Evolutionary conservation across 2,797 vertebrate genomes (phyloP).

Genomic region (Manis javanica): DNA sequence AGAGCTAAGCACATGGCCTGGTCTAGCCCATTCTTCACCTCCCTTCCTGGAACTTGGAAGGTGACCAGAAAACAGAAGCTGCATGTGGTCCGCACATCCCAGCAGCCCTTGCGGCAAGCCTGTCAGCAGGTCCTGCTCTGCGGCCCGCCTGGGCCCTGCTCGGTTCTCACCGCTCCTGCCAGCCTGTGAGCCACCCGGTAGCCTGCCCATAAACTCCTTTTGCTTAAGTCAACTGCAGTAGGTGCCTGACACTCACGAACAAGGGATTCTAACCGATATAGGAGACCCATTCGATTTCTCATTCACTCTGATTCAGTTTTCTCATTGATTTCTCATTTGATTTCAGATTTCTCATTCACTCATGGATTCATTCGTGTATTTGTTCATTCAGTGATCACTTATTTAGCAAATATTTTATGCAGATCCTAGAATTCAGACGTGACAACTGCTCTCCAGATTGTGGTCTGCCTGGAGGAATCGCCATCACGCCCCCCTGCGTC

Average conservation of each 20-base stretch:
- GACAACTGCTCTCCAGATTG: not conserved
- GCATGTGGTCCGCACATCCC: rapidly evolving
- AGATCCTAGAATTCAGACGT: not conserved
- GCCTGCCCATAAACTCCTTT: not conserved
- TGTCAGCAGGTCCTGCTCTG: not conserved
- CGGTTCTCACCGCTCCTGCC: too few species aligned
- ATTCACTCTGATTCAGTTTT: not conserved
- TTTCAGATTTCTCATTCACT: not conserved
- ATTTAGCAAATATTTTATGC: not conserved
- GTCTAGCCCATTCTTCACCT: not conserved
- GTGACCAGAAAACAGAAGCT: not conserved
- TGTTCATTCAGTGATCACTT: not conserved
- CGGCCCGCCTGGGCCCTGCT: too few species aligned
- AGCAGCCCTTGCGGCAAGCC: not conserved
- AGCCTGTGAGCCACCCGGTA: too few species aligned
- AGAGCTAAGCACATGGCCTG: not conserved
- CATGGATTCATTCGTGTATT: not conserved
- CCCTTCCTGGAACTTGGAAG: not conserved
- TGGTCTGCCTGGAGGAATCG: not conserved
- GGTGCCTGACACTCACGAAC: not conserved
- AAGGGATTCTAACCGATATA: not conserved
- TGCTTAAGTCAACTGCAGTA: not conserved
- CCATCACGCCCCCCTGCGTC: not conserved
- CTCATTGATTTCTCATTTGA: not conserved
- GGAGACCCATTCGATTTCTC: not conserved